These are phyloP conservation scores for Eupristina koningsbergeri DNA, from an alignment of 1,140 invertebrate species.

Conservation along the genomic window DNA sequence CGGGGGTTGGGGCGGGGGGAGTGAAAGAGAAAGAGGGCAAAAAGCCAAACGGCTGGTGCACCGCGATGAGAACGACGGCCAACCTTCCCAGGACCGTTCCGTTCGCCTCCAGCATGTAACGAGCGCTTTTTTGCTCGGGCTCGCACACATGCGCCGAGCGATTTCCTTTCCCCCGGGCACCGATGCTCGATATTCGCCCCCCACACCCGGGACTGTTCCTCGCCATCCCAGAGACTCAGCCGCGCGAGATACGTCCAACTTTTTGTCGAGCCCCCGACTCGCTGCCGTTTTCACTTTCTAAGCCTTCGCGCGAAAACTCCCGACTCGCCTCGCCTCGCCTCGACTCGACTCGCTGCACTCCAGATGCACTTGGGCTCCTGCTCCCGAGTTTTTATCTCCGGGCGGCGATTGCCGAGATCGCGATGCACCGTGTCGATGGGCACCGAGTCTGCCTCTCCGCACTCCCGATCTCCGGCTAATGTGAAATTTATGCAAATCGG, in stretches of 20 bases:
- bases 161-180: neutral
- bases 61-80: neutral
- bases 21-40: neutral
- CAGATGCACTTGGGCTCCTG: too few relatives aligned
- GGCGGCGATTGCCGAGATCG: too few relatives aligned
- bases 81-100: neutral
- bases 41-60: too few relatives aligned
- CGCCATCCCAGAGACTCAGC: neutral
- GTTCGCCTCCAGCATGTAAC: too few relatives aligned
- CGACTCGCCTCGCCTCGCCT: neutral
- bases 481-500: too few relatives aligned
- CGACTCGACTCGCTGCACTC: neutral
- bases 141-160: neutral
- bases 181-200: neutral
- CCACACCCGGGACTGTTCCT: neutral
- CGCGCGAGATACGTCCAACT: conserved; percentile 39
- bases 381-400: too few relatives aligned
- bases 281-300: conserved; percentile 48
- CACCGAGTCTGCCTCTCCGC: too few relatives aligned
- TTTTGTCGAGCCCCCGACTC: conserved; percentile 28
- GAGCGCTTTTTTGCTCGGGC: too few relatives aligned
- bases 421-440: too few relatives aligned
- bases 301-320: conserved; percentile 29
- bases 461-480: too few relatives aligned
- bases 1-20: too few relatives aligned